Evolutionary conservation across 2,797 vertebrate genomes (phyloP), one percentile per base, ranked within the genome.

Genomic region (Euthynnus affinis): DNA sequence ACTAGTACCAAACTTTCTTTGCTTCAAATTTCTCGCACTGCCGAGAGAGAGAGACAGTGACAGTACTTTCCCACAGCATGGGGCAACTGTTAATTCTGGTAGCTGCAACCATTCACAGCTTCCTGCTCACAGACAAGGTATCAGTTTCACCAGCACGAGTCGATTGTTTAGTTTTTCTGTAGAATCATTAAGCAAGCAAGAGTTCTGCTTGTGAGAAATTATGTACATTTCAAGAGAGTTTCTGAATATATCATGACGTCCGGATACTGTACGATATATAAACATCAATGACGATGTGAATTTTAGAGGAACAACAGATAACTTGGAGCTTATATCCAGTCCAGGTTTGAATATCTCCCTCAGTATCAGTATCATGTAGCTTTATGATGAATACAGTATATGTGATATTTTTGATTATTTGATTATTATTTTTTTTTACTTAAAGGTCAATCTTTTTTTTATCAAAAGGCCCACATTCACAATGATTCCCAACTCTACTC

Each of bases 41-140:
- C 53, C 37, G 52, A 78, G 59, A 78, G 56, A 20, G n/a, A 55
- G 48, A 4, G 7, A 20, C 32, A 25, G 52, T 48, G 52, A 32
- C 27, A 69, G 78, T 69, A 67, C 71, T 89, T 93, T 91, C 86
- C 88, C 89, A 78, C 77, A 90, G 76, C 15, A 51, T 23, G 44
- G 29, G 75, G 12, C 73, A 32, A 75, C 12, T 76, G 70, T 69
- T 85, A 80, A 87, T 82, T 59, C 59, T 40, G 40, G 27, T 32
- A 9, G n/a, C 15, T 40, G 12, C 23, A 72, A 23, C 32, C 29
- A 40, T 61, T 73, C 51, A 61, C 76, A 57, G 67, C 81, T 86
- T 88, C 75, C 80, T 82, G 84, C 57, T 77, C 49, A 18, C 42
- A 46, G 34, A 48, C 46, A 12, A 18, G 34, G 10, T 57, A 79